Conservation (phyloP, 2,888 invertebrate genomes). For the Tineola bisselliella region DNA sequence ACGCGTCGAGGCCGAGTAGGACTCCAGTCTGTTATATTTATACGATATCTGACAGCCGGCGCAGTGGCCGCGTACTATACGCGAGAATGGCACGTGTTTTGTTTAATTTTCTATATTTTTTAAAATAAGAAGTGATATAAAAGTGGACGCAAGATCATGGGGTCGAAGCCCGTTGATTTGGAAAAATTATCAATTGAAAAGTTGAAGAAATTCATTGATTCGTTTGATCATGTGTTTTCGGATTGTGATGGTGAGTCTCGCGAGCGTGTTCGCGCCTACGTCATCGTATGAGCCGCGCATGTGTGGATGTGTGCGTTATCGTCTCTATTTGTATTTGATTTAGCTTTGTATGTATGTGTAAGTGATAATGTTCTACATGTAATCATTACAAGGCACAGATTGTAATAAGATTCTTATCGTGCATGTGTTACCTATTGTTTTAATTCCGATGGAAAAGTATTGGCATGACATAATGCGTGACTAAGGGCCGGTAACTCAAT, state of each 20-base stretch:
- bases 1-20: background rate
- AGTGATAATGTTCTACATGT: background rate
- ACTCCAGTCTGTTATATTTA: constrained; percentile 4
- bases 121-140: background rate
- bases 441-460: background rate
- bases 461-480: background rate
- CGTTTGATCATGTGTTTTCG: constrained; percentile 77
- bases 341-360: background rate
- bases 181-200: constrained; percentile 45
- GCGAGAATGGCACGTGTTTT: background rate
- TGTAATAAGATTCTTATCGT: background rate
- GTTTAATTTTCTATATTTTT: background rate
- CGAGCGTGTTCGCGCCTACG: constrained; percentile 14
- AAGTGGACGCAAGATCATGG: constrained; percentile 18
- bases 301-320: background rate
- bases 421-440: background rate
- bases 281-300: background rate
- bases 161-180: constrained; percentile 41
- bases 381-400: background rate
- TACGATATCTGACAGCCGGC: background rate
- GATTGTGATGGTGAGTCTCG: constrained; percentile 77
- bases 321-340: background rate
- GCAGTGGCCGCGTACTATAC: background rate
- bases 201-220: constrained; percentile 63
- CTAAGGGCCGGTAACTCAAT: too few species aligned